Base-by-base conservation (phyloP, 1,140 invertebrate species). In the Thaumatotibia leucotreta region DNA sequence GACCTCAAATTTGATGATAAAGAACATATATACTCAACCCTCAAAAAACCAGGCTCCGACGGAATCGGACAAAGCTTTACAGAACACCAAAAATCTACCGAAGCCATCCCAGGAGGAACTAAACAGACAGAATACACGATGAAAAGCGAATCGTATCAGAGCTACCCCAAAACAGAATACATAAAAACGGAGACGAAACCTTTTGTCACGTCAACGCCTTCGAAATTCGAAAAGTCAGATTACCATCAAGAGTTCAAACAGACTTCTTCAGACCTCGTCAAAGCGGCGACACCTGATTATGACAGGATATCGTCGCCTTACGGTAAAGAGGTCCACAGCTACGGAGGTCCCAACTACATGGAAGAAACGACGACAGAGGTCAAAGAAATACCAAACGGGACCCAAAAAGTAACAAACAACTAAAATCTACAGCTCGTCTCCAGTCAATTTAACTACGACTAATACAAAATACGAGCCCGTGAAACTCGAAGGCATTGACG, bases 291-390 rank as follows among this genome's bases (percentile, higher is more conserved):
- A 0, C 86, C 88, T 2, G 85, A 87, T 22, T 88, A 79, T 65
- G 85, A 89, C 2, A 82, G 86, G 24, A 90, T 88, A 17, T 73
- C 83, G 0, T 88, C 88, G 0, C 86, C 88, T 0, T 89, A 88
- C 72, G 86, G 87, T 4, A 87, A 86, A 64, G 87, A 91, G 8
- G 76, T 77, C 3, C 82, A 86, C 45, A 82, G 82, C 54, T 86
- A 86, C 69, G 85, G 84, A 0, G 89, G 85, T 6, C 89, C 89
- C 5, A 91, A 92, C 61, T 91, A 81, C 67, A 86, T 84, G 54
- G 89, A 92, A 39, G 90, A 92, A 69, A 91, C 91, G 0, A 91
- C 84, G 0, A 92, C 91, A 0, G 91, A 92, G 67, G 89, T 92
- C 0, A 91, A 91, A 64, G 90, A 91, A 11, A 90, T 92, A 65